These are phyloP conservation scores for Eupithecia abbreviata DNA, from an alignment of 2,888 invertebrate species.

Conservation along the genomic window DNA sequence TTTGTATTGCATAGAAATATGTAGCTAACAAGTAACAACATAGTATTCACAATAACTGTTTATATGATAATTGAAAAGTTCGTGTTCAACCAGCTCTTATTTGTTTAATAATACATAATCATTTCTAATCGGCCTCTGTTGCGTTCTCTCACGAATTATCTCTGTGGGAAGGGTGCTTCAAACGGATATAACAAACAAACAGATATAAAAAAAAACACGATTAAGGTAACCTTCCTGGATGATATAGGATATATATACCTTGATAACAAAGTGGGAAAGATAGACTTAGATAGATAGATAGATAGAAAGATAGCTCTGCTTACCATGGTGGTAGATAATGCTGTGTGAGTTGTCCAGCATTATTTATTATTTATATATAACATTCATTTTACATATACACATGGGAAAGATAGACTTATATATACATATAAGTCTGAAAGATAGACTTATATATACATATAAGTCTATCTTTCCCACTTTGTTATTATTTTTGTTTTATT, in stretches of 20 bases:
- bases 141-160: constrained; percentile 12
- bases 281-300: too few relatives aligned
- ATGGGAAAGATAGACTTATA: too few relatives aligned
- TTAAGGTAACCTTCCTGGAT: not conserved
- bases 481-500: too few relatives aligned
- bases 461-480: too few relatives aligned
- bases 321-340: too few relatives aligned
- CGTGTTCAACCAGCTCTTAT: constrained; percentile 11
- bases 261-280: not conserved
- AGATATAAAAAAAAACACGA: not conserved
- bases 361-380: too few relatives aligned
- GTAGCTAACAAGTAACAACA: constrained; percentile 2
- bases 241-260: too few relatives aligned
- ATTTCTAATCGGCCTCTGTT: constrained; percentile 7
- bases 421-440: too few relatives aligned
- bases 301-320: too few relatives aligned
- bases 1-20: not conserved
- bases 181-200: constrained; percentile 7
- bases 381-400: too few relatives aligned
- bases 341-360: too few relatives aligned
- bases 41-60: constrained; percentile 7
- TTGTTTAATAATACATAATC: constrained; percentile 24
- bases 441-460: too few relatives aligned
- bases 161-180: constrained; percentile 1
- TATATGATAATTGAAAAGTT: constrained; percentile 17